These are phyloP conservation scores for Rambutsinella grinnellia DNA, from an alignment of 2,888 invertebrate genomes.

Conservation along the genomic window DNA sequence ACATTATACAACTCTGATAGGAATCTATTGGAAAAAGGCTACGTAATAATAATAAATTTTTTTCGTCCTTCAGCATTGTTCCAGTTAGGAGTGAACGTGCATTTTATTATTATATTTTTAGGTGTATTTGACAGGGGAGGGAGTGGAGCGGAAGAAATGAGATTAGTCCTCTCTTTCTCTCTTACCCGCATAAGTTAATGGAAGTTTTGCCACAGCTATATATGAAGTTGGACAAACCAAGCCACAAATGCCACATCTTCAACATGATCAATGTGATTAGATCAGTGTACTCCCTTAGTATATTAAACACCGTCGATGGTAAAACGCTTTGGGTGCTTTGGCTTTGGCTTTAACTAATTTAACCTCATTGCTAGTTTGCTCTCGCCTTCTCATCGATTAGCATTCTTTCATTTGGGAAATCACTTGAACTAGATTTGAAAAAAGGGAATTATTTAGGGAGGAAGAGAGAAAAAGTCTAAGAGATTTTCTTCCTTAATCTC, in stretches of 20 bases:
- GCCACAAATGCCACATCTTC: too few species aligned
- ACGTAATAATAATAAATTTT: background rate
- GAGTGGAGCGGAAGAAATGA: background rate
- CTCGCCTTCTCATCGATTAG: slow-evolving; percentile 30
- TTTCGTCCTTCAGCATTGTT: background rate
- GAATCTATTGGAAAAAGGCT: background rate
- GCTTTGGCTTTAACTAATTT: slow-evolving; percentile 6
- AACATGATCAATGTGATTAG: background rate
- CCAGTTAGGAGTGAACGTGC: too few species aligned
- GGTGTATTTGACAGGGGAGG: background rate
- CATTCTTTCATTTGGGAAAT: slow-evolving; percentile 10
- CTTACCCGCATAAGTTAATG: background rate
- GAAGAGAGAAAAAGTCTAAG: background rate
- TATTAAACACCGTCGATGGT: background rate
- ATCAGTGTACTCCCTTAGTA: background rate
- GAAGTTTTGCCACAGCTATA: background rate
- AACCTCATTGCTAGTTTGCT: slow-evolving; percentile 21
- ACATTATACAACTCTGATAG: background rate
- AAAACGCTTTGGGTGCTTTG: too few species aligned
- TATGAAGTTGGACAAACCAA: too few species aligned
- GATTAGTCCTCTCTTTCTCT: background rate
- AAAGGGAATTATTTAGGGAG: background rate
- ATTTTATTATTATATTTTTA: background rate
- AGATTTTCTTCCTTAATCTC: background rate
- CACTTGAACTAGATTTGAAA: background rate